Conservation (phyloP, 2,888 invertebrate species). For the Ditula angustiorana region DNA sequence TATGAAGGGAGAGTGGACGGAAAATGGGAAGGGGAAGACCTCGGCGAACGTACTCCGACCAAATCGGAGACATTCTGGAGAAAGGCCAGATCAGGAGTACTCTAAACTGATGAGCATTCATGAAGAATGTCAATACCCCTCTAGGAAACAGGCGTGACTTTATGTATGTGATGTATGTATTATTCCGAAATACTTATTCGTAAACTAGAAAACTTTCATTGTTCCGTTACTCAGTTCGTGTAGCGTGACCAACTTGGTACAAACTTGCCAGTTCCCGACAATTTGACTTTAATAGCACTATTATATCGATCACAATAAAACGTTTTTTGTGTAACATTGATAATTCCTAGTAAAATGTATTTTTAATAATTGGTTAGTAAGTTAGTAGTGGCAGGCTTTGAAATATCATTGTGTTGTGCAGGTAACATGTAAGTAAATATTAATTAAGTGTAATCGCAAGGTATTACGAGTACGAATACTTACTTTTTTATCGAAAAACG, state of each 20-base stretch:
- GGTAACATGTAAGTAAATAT: no score
- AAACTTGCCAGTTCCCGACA: conserved; percentile 11
- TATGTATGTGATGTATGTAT: conserved; percentile 11
- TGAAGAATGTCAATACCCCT: no score
- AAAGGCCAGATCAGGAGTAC: no score
- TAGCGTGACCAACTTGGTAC: conserved; percentile 15
- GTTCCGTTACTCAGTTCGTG: conserved; percentile 18
- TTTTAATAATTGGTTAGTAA: neutral
- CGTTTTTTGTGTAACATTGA: neutral
- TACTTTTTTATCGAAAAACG: no score
- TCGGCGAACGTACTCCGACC: no score
- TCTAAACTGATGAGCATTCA: no score
- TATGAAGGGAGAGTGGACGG: no score
- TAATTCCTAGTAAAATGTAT: neutral
- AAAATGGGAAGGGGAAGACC: no score
- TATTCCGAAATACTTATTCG: conserved; percentile 19
- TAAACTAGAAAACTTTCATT: conserved; percentile 34
- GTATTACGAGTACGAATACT: no score
- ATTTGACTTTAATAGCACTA: conserved; percentile 30
- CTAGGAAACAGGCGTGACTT: no score
- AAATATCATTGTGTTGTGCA: neutral
- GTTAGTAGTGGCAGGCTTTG: neutral
- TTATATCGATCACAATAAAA: conserved; percentile 27
- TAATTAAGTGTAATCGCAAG: no score
- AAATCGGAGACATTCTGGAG: no score